These are phyloP conservation scores for Diaphora mendica DNA, from an alignment of 2,888 invertebrate genomes.

Conservation along the genomic window DNA sequence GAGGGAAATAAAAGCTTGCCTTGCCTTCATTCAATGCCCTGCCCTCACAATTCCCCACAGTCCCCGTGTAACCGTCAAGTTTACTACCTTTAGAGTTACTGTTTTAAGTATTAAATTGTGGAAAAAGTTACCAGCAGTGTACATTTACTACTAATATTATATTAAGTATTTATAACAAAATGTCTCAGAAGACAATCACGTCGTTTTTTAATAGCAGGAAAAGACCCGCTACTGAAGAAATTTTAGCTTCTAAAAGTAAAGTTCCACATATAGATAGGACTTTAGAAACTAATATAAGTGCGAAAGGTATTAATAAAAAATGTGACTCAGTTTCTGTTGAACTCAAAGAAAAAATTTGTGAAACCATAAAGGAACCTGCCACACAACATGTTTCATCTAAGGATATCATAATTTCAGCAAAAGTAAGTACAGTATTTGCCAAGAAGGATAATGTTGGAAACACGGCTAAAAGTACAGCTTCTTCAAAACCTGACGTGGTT, in stretches of 20 bases:
- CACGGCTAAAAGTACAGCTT: slow-evolving; percentile 52
- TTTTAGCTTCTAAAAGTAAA: slow-evolving; percentile 84
- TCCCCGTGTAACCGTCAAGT: background rate
- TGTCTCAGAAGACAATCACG: slow-evolving; percentile 92
- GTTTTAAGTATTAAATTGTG: background rate
- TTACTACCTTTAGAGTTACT: background rate
- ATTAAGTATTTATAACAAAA: slow-evolving; percentile 55
- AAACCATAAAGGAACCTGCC: slow-evolving; percentile 17
- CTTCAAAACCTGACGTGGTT: slow-evolving; percentile 71
- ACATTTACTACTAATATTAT: background rate
- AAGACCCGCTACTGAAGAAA: slow-evolving; percentile 90
- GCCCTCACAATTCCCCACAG: too few species aligned
- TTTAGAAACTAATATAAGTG: slow-evolving; percentile 60
- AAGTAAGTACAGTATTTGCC: slow-evolving; percentile 58
- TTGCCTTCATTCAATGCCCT: too few species aligned
- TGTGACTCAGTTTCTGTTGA: slow-evolving; percentile 37
- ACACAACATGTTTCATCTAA: slow-evolving; percentile 20
- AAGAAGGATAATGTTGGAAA: slow-evolving; percentile 73
- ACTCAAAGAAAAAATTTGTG: slow-evolving; percentile 28
- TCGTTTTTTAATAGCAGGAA: slow-evolving; percentile 92
- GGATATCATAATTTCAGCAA: slow-evolving; percentile 26
- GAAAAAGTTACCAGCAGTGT: background rate
- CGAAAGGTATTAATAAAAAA: slow-evolving; percentile 47
- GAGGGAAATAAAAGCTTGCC: slow-evolving; percentile 56
- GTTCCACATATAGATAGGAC: slow-evolving; percentile 67